A percentile compares a stretch with the other conserved stretches of the same genome.
Evolutionary conservation across 1,140 invertebrate genomes (phyloP).

Genomic region (Zaprionus davidi): DNA sequence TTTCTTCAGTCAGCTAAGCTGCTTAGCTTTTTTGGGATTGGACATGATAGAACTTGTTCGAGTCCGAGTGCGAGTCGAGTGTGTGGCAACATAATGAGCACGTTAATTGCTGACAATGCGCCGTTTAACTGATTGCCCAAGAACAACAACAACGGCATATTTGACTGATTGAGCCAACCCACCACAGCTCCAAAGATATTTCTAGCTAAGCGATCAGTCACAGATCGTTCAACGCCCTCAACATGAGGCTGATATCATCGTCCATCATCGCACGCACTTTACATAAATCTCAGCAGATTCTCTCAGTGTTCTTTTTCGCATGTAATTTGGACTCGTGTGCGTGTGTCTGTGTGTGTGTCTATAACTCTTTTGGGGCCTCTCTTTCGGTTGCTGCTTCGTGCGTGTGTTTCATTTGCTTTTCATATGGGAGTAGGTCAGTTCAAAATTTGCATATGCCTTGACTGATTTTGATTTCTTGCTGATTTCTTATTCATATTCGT

Average conservation of each 20-base stretch:
- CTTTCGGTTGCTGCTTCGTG: slow-evolving; percentile 38
- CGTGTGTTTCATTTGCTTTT: slow-evolving; percentile 70
- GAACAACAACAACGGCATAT: slow-evolving; percentile 10
- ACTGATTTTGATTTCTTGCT: slow-evolving; percentile 76
- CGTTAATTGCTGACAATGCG: slow-evolving; percentile 73
- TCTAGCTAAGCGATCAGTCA: slow-evolving; percentile 15
- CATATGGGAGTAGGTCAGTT: slow-evolving; percentile 82
- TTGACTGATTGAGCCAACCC: slow-evolving; percentile 20
- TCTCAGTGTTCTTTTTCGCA: slow-evolving; percentile 32
- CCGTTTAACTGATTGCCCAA: slow-evolving; percentile 53
- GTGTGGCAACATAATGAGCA: slow-evolving; percentile 45
- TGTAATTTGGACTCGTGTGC: slow-evolving; percentile 34
- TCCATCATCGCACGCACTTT: slow-evolving; percentile 45
- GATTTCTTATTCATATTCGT: slow-evolving; percentile 79
- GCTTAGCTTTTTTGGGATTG: slow-evolving; percentile 22
- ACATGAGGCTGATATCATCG: slow-evolving; percentile 40
- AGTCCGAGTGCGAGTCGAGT: background rate
- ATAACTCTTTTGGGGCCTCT: slow-evolving; percentile 44
- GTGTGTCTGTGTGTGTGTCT: slow-evolving; percentile 13
- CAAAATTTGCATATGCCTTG: slow-evolving; percentile 79
- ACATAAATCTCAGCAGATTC: slow-evolving; percentile 68
- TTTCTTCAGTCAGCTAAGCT: slow-evolving; percentile 28
- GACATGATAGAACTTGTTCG: background rate
- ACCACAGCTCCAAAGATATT: background rate
- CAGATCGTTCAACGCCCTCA: slow-evolving; percentile 51